These are phyloP conservation scores for Cetonia aurata DNA, from an alignment of 2,888 invertebrate species.

Conservation along the genomic window DNA sequence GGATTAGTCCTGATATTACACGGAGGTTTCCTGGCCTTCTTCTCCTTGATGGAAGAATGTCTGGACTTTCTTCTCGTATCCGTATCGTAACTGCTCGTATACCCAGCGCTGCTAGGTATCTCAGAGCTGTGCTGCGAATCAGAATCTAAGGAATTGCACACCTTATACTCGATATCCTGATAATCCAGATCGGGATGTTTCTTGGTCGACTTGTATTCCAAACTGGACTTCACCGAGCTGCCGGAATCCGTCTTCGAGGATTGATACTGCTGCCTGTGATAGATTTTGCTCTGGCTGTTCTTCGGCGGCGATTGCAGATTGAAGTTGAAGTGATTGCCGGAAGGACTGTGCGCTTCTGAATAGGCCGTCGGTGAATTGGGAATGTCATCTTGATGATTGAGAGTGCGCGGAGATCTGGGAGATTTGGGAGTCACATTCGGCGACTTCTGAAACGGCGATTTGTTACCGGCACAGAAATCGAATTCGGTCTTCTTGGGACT, in stretches of 20 bases:
- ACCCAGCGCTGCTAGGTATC: slow-evolving; percentile 45
- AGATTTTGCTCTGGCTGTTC: slow-evolving; percentile 54
- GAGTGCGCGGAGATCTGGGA: slow-evolving; percentile 58
- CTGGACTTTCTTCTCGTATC: slow-evolving; percentile 47
- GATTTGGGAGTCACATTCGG: slow-evolving; percentile 57
- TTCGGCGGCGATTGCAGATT: slow-evolving; percentile 62
- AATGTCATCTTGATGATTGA: slow-evolving; percentile 54
- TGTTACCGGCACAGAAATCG: slow-evolving; percentile 53
- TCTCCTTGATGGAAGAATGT: slow-evolving; percentile 63
- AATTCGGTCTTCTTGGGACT: slow-evolving; percentile 58
- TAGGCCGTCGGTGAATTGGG: slow-evolving; percentile 47
- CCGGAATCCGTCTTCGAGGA: slow-evolving; percentile 62
- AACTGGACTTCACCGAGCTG: slow-evolving; percentile 61
- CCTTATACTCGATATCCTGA: slow-evolving; percentile 64
- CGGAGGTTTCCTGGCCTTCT: slow-evolving; percentile 57
- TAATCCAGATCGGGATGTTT: slow-evolving; percentile 63
- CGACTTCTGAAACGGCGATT: slow-evolving; percentile 45
- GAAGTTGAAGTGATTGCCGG: slow-evolving; percentile 60
- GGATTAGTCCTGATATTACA: slow-evolving; percentile 73
- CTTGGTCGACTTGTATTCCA: slow-evolving; percentile 63
- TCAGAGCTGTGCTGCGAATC: slow-evolving; percentile 57
- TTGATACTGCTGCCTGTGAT: slow-evolving; percentile 60
- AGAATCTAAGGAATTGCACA: slow-evolving; percentile 63
- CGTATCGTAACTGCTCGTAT: slow-evolving; percentile 44
- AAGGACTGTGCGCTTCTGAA: slow-evolving; percentile 48